These are phyloP conservation scores for Smutsia gigantea DNA, from an alignment of 2,797 vertebrate genomes.

Conservation along the genomic window DNA sequence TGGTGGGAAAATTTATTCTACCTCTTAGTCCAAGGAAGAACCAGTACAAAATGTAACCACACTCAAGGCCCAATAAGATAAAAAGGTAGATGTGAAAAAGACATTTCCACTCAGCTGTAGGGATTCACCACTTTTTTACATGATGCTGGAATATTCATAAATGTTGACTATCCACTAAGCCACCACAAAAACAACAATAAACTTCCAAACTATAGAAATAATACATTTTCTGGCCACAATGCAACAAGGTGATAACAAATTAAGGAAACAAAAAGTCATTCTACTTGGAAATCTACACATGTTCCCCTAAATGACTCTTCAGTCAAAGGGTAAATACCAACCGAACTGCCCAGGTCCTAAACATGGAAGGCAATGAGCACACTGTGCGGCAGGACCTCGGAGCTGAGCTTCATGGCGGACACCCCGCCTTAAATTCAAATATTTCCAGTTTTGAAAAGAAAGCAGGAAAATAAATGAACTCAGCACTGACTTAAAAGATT, in stretches of 20 bases:
- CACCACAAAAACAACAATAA: background rate
- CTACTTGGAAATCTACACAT: background rate
- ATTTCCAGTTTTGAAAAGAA: background rate
- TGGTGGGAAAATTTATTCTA: background rate
- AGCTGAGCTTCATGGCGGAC: accelerated
- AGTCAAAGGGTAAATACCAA: background rate
- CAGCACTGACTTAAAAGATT: background rate
- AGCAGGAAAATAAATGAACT: background rate
- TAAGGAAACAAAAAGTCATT: background rate
- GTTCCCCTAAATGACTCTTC: background rate
- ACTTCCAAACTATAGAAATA: background rate
- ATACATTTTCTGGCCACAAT: background rate
- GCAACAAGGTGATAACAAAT: background rate
- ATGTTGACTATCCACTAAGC: background rate
- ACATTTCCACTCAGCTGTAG: background rate
- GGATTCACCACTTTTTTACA: accelerated
- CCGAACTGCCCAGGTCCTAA: background rate
- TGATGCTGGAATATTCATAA: background rate
- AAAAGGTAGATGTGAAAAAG: background rate
- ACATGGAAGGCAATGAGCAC: too few relatives aligned
- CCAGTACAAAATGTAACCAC: too few relatives aligned
- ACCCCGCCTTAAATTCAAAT: background rate
- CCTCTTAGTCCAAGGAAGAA: background rate
- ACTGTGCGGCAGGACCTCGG: accelerated
- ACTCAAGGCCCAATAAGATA: background rate